Evolutionary conservation across 1,140 invertebrate species (phyloP).

Genomic region (Trichogramma pretiosum): DNA sequence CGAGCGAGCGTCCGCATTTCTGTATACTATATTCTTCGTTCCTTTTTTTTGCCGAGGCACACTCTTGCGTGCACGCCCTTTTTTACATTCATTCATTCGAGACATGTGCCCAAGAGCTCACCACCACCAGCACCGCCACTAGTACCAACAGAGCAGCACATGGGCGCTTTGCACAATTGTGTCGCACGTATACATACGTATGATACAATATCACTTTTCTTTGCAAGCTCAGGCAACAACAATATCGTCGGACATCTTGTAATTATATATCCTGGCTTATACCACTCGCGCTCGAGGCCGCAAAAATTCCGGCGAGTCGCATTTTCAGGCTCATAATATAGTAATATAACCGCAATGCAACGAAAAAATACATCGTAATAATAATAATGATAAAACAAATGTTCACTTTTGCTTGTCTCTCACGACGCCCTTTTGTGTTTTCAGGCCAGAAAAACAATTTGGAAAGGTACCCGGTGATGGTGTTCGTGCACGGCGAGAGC

Average conservation of each 20-base stretch:
- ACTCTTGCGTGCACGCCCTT: neutral
- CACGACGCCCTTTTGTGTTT: constrained; percentile 29
- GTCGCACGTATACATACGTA: constrained; percentile 1
- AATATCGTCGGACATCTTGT: no score
- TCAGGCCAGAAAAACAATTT: constrained; percentile 42
- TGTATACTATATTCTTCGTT: neutral
- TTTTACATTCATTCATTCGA: constrained; percentile 8
- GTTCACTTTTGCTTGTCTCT: no score
- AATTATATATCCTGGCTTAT: no score
- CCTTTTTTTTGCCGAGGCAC: neutral
- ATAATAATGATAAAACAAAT: no score
- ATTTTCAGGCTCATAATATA: no score
- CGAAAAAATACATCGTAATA: no score
- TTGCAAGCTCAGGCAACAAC: no score
- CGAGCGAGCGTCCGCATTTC: neutral
- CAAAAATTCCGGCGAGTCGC: neutral
- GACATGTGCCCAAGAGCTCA: neutral
- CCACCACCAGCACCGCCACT: neutral
- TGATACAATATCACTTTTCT: no score
- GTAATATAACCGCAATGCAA: no score
- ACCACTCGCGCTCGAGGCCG: no score
- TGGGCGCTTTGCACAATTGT: neutral
- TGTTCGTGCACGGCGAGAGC: constrained; percentile 87
- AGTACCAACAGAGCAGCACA: no score
- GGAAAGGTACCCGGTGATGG: constrained; percentile 66